Evolutionary conservation across 2,113 vertebrate species (phyloP).

Genomic region (Copsychus sechellarum): DNA sequence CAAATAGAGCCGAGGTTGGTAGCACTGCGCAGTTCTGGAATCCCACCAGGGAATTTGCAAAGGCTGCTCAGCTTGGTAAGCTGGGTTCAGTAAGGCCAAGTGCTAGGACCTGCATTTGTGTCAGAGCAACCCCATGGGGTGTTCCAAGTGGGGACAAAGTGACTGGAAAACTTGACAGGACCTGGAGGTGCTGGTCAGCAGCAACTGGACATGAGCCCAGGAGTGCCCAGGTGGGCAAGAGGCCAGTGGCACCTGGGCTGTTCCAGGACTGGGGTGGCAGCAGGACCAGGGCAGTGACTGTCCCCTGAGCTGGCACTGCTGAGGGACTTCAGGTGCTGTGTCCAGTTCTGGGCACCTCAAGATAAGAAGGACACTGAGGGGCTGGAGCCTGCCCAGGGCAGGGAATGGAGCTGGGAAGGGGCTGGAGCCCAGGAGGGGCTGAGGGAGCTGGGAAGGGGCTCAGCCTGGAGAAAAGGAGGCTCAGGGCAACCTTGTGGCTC

Average conservation of each 20-base stretch:
- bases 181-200: not conserved
- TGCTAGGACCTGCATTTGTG: not conserved
- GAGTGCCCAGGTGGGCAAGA: not conserved
- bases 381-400: rapidly evolving
- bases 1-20: not conserved
- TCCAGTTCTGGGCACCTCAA: not conserved
- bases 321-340: not conserved
- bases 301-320: not conserved
- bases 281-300: not conserved
- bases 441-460: not conserved
- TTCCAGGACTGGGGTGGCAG: not conserved
- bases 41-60: not conserved
- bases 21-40: not conserved
- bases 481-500: not conserved
- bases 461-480: not conserved
- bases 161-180: not conserved
- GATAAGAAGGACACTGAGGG: not conserved
- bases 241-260: not conserved
- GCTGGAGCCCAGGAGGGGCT: not conserved
- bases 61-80: not conserved
- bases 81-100: not conserved
- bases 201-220: not conserved
- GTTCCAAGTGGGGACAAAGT: not conserved
- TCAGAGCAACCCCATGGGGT: not conserved
- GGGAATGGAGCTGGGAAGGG: not conserved